Conservation (phyloP, 2,797 vertebrate species). For the Fistularia tabacaria region DNA sequence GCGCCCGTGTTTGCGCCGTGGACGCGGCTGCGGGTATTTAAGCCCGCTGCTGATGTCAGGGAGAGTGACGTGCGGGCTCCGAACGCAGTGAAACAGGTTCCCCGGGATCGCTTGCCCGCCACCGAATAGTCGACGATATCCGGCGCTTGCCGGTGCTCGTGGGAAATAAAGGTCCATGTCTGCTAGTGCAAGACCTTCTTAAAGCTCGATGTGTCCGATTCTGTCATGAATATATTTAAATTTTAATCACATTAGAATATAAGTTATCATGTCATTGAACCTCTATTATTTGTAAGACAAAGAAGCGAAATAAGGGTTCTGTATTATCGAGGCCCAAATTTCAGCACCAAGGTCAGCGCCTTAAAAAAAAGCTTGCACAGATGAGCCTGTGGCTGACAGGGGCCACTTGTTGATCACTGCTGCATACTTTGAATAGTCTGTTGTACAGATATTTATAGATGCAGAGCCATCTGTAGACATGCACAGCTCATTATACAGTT, state of each 20-base stretch:
- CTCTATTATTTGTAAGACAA: no score
- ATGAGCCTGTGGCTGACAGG: background rate
- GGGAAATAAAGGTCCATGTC: background rate
- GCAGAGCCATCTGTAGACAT: no score
- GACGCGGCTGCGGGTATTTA: conserved; percentile 52
- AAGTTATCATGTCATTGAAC: no score
- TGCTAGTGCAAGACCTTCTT: no score
- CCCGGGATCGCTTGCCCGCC: conserved; percentile 23
- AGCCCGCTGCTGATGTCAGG: conserved; percentile 60
- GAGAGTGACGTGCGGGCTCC: conserved; percentile 48
- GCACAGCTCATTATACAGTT: no score
- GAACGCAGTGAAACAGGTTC: conserved; percentile 12
- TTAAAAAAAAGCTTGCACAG: background rate
- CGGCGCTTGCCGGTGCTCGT: background rate
- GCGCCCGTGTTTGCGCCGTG: conserved; percentile 20
- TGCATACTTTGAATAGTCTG: no score
- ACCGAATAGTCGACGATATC: conserved; percentile 1
- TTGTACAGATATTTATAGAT: no score
- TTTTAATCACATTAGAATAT: no score
- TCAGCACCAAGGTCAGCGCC: conserved; percentile 69
- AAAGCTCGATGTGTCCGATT: no score
- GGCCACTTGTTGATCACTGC: no score
- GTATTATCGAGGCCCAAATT: conserved; percentile 4
- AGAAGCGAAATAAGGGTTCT: no score
- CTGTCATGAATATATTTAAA: no score